Percentiles rank a stretch among this genome's conserved stretches.
Evolutionary conservation across 2,113 vertebrate genomes (phyloP).

Genomic region (Grammatotria lemairii): DNA sequence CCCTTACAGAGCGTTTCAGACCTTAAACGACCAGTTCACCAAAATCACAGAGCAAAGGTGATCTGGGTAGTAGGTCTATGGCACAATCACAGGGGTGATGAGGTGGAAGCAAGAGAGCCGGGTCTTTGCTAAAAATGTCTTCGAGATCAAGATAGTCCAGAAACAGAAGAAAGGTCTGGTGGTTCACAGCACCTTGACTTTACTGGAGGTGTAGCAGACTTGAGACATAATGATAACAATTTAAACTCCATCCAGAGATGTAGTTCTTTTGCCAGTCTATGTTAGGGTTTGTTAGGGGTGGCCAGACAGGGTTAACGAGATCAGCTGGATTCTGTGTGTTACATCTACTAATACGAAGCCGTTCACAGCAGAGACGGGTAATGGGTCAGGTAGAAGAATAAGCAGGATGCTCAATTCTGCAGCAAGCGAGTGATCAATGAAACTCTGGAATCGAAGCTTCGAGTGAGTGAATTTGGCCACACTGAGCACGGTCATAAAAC

Average conservation of each 20-base stretch:
- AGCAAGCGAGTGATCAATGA: background rate
- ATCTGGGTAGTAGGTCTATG: background rate
- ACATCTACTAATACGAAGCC: background rate
- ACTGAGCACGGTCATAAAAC: background rate
- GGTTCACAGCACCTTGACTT: background rate
- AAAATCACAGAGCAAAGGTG: background rate
- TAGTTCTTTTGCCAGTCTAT: background rate
- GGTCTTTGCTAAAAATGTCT: background rate
- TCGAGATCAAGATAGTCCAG: background rate
- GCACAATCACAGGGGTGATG: background rate
- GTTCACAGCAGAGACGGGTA: background rate
- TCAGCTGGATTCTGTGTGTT: background rate
- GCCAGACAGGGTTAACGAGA: background rate
- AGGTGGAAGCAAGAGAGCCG: accelerated
- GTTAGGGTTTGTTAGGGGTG: background rate
- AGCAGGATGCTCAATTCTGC: background rate
- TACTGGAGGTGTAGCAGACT: background rate
- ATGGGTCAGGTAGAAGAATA: background rate
- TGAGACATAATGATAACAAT: background rate
- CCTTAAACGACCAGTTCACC: background rate
- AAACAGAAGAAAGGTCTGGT: background rate
- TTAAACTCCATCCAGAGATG: background rate
- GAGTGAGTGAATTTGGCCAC: background rate
- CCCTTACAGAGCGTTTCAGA: background rate
- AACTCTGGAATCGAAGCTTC: background rate